Evolutionary conservation across 2,888 invertebrate species (phyloP).

Genomic region (Tyria jacobaeae): DNA sequence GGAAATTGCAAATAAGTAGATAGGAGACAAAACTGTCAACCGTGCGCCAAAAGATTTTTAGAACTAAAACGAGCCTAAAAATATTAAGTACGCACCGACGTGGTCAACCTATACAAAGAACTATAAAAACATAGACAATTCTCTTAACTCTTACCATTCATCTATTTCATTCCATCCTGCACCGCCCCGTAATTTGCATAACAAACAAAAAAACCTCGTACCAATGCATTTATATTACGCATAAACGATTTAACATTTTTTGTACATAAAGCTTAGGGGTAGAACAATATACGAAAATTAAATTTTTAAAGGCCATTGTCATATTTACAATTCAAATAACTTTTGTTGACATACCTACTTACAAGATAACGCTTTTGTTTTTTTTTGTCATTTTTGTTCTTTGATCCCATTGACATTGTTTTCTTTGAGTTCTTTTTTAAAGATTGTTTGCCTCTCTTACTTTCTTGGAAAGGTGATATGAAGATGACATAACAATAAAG

Average conservation of each 20-base stretch:
- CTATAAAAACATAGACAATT: background rate
- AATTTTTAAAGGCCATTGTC: slow-evolving; percentile 48
- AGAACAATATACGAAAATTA: slow-evolving; percentile 43
- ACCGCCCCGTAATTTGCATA: slow-evolving; percentile 17
- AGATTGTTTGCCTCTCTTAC: slow-evolving; percentile 13
- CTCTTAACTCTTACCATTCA: slow-evolving; percentile 4
- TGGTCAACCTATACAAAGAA: background rate
- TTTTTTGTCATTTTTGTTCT: slow-evolving; percentile 25
- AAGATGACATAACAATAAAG: slow-evolving; percentile 3
- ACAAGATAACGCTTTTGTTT: slow-evolving; percentile 46
- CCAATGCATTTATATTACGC: slow-evolving; percentile 31
- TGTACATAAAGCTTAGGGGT: slow-evolving; percentile 27
- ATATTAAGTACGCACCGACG: background rate
- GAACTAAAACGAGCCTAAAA: too few relatives aligned
- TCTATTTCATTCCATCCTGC: slow-evolving; percentile 10
- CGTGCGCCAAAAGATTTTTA: background rate
- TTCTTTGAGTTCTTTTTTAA: slow-evolving; percentile 35
- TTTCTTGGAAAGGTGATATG: slow-evolving; percentile 18
- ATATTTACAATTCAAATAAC: slow-evolving; percentile 51
- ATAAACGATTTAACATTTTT: slow-evolving; percentile 26
- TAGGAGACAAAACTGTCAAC: background rate
- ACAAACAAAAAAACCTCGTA: slow-evolving; percentile 22
- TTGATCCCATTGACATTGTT: slow-evolving; percentile 45
- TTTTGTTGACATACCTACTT: slow-evolving; percentile 40
- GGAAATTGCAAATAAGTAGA: background rate